Conservation (phyloP, 2,113 vertebrate genomes). For the Struthidea cinerea region DNA sequence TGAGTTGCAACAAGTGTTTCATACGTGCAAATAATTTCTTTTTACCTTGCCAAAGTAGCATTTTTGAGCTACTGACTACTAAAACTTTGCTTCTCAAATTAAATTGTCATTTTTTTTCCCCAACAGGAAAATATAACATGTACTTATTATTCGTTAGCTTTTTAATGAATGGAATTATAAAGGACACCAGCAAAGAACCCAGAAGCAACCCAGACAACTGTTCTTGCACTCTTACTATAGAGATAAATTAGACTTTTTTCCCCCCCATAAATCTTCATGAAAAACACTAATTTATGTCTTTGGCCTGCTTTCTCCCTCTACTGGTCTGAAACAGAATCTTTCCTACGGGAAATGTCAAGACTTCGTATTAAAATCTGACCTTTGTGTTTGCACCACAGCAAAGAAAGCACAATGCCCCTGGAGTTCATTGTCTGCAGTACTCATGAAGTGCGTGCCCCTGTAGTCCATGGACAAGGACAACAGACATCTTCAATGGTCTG, state of each 20-base stretch:
- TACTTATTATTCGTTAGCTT: neutral
- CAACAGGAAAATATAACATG: neutral
- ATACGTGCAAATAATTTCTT: neutral
- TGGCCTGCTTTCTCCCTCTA: conserved; percentile 38
- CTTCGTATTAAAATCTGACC: neutral
- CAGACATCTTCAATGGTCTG: neutral
- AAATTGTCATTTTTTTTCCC: neutral
- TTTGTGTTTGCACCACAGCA: neutral
- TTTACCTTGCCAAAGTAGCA: neutral
- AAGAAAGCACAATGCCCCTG: neutral
- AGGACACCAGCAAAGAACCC: neutral
- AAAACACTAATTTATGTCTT: neutral
- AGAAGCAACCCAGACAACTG: neutral
- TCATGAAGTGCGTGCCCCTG: neutral
- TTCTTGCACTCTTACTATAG: neutral
- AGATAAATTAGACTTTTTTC: neutral
- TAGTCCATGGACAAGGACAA: neutral
- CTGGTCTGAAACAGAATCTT: conserved; percentile 26
- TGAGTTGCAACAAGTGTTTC: neutral
- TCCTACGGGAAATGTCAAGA: neutral
- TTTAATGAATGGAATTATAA: neutral
- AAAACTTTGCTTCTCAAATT: neutral
- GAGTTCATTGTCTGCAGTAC: neutral
- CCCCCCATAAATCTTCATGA: neutral
- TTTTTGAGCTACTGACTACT: neutral